phyloP scores from a whole-genome alignment of 2,888 invertebrate species.

The Timema cristinae region DNA sequence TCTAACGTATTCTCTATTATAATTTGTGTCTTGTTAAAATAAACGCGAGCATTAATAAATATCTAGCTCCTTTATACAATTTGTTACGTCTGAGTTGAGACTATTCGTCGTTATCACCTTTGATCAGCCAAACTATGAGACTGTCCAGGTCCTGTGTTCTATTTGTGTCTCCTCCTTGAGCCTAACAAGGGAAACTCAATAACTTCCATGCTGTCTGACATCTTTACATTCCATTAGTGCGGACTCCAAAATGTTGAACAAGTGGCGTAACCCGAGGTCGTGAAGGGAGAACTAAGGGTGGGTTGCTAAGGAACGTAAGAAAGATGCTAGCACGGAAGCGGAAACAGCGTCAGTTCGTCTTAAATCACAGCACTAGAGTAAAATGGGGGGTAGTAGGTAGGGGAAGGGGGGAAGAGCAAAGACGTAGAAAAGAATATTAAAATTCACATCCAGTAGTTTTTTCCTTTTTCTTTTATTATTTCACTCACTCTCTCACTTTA shows the following conservation, averaged over 20 bases:
- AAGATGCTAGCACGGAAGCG: too few species aligned
- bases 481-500: slow-evolving; percentile 2
- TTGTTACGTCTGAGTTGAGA: too few species aligned
- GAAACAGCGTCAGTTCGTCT: background rate
- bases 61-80: too few species aligned
- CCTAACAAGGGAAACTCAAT: slow-evolving; percentile 16
- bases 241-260: slow-evolving; percentile 6
- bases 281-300: too few species aligned
- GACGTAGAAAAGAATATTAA: slow-evolving; percentile 17
- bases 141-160: too few species aligned
- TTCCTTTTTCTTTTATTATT: background rate
- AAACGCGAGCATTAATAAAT: too few species aligned
- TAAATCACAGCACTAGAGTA: slow-evolving; percentile 4
- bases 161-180: background rate
- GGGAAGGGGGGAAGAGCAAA: slow-evolving; percentile 8
- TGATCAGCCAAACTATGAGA: too few species aligned
- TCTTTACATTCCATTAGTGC: slow-evolving; percentile 16
- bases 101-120: too few species aligned
- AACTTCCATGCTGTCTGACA: slow-evolving; percentile 12
- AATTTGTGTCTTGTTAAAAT: too few species aligned
- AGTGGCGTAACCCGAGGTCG: background rate
- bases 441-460: slow-evolving; percentile 12
- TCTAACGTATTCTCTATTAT: too few species aligned
- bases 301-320: too few species aligned
- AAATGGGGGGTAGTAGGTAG: background rate